These are phyloP conservation scores for Mallateleia sp. DNA, from an alignment of 2,888 invertebrate genomes.

Conservation along the genomic window DNA sequence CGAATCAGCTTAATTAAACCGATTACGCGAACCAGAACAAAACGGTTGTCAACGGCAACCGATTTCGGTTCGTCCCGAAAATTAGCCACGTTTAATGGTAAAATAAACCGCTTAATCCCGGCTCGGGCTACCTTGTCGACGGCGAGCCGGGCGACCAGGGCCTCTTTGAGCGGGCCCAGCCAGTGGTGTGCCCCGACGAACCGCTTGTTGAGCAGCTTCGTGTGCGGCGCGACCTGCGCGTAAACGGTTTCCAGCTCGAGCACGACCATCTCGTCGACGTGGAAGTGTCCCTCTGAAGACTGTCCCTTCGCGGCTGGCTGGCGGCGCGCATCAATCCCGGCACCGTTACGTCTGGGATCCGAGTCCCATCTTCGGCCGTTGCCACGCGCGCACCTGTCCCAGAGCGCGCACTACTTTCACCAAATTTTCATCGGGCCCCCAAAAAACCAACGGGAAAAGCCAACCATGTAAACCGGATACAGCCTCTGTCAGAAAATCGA, in stretches of 20 bases:
- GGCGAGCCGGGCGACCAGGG: conserved; percentile 91
- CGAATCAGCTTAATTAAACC: too few species aligned
- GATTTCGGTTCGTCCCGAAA: too few species aligned
- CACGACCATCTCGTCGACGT: conserved; percentile 91
- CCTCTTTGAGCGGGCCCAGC: conserved; percentile 93
- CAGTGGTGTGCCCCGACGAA: conserved; percentile 97
- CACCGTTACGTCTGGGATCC: conserved; percentile 64
- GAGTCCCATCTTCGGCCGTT: conserved; percentile 58
- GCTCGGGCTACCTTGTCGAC: conserved; percentile 92
- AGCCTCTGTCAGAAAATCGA: too few species aligned
- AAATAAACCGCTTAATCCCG: too few species aligned
- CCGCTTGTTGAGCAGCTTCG: conserved; percentile 97
- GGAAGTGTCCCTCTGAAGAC: conserved; percentile 51
- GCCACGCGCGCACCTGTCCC: conserved; percentile 72
- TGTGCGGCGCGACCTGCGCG: conserved; percentile 95
- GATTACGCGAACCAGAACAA: too few species aligned
- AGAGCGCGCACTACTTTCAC: conserved; percentile 71
- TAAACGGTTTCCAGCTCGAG: conserved; percentile 95
- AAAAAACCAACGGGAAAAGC: background rate
- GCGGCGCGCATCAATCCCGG: conserved; percentile 61
- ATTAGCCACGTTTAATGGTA: too few species aligned
- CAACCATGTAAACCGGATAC: too few species aligned
- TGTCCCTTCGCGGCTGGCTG: conserved; percentile 41
- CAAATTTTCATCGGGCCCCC: conserved; percentile 50
- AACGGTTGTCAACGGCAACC: too few species aligned